Evolutionary conservation across 2,113 vertebrate species (phyloP), one percentile per base, ranked within the genome.

Genomic region (Synchiropus splendidus): DNA sequence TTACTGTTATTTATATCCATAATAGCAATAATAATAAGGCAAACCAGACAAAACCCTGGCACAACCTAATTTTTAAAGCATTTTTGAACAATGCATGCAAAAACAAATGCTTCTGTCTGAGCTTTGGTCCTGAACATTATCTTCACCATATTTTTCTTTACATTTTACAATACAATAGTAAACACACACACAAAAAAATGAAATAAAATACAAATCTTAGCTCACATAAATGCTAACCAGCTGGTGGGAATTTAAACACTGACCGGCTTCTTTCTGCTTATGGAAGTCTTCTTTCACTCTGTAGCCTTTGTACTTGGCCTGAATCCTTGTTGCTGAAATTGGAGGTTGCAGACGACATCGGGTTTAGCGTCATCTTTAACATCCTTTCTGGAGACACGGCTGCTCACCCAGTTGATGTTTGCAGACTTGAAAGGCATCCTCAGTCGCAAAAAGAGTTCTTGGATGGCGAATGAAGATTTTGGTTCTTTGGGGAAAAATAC

Each of bases 401-500:
- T 1, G 41, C 67, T 55, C 21, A 98, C 95, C 83, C 37, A 98
- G 51, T 12, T 89, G 77, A 46, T 98, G 78, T 73, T 98, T 99
- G 55, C 88, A 92, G 61, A 84, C 67, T 73, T 99, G 90, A 74
- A 92, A 97, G 1, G 94, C 91, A 11, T 99, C 94, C 72, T 98
- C 95, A 0, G 89, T 99, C 43, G 91, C 91, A 77, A 97, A 98
- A 51, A 99, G 73, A 8, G 94, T 97, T 66, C 83, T 86, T 0
- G 95, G 91, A 57, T 94, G 92, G 9, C 95, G 92, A 51, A 99
- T 99, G 74, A 98, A 99, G 61, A 99, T 89, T 63, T 98, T 99
- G 16, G 91, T 96, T 76, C 95, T 99, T 17, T n/a, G 5, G 3
- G 2, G 8, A 27, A 27, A 5, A 27, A 27, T 27, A 27, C 21